Base-by-base conservation (phyloP, 2,797 vertebrate species). In the Oryzias sinensis region DNA sequence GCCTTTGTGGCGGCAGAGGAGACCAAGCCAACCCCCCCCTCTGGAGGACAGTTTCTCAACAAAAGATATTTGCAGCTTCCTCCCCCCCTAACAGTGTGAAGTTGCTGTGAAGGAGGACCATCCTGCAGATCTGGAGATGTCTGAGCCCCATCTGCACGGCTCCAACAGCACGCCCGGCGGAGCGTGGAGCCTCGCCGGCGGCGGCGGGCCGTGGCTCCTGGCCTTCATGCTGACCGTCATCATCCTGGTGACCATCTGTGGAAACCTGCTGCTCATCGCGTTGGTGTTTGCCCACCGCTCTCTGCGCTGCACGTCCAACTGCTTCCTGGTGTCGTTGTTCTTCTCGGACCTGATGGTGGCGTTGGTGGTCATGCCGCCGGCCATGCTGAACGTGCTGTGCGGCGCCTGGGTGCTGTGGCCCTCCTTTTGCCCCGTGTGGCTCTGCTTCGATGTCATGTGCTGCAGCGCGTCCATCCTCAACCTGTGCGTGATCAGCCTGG, bases 401-500 rank as follows among this genome's bases (percentile, higher is more conserved):
- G 97, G 96, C 8, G 90, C 88, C 72, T 98, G 97, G 97, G 93
- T 96, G 82, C 85, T 99, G 77, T 92, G 88, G 71, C 90, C 90
- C 0, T 86, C 88, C 56, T 94, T 99, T 74, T 99, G 97, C 81
- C 94, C 93, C 0, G 87, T 98, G 63, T 98, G 97, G 97, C 93
- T 93, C 45, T 94, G 95, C 85, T 98, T 98, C 0, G 97, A 98
- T 0, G 94, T 98, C 70, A 97, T 99, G 97, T 98, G 96, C 89
- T 98, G 96, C 88, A 98, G 97, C 0, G 96, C 97, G 3, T 99
- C 97, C 85, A 99, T 98, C 80, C 94, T 99, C 70, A 98, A 99
- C 92, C 91, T 99, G 51, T 98, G 97, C 15, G 88, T 95, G 81
- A 99, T 99, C 91, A 98, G 97, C 89, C 82, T 98, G 88, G 97